Base-by-base conservation (phyloP, 2,797 vertebrate genomes). In the Pterois miles region DNA sequence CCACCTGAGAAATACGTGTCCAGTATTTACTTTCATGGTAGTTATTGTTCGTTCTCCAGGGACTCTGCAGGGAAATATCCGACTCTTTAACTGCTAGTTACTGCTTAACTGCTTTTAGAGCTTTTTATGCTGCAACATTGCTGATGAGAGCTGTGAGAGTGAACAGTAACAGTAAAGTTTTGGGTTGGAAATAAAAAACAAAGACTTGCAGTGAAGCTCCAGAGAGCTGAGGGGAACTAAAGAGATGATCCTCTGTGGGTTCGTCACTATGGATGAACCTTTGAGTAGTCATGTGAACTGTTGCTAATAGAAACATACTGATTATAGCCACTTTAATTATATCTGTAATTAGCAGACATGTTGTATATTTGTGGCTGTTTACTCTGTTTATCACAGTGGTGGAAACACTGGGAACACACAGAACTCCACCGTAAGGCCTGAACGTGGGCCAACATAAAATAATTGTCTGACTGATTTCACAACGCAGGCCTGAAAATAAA, bases 401-500 rank as follows among this genome's bases (percentile, higher is more conserved):
- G 27, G 57, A 78, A 64, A 76, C 62, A 4, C 20, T 38, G 48
- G 68, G 36, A 81, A 74, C n/a, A 65, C 23, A 13, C 38, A 62
- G 74, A 53, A 29, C 58, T 81, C 64, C 57, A 64, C 34, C 57
- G 72, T 56, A 36, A 78, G 65, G 54, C 40, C 75, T 78, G 16
- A 70, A 80, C 38, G 1, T 5, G 13, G 3, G 72, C 74, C 74
- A 85, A 71, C 43, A 50, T 46, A 74, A 63, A 75, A 81, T 20
- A 57, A 76, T 63, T 52, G 6, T 27, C 31, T 63, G 72, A 43
- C 59, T 64, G 74, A 82, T 90, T 91, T 84, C 76, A 70, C 74
- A 82, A 74, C 8, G 9, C 13, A 5, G 46, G 36, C 9, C 27
- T 56, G 65, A 67, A 57, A 62, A 73, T 82, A 87, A 91, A 88